Percentiles rank a stretch among this genome's conserved stretches.
These are phyloP conservation scores for Chelon auratus DNA, from an alignment of 2,797 vertebrate species.

Conservation along the genomic window DNA sequence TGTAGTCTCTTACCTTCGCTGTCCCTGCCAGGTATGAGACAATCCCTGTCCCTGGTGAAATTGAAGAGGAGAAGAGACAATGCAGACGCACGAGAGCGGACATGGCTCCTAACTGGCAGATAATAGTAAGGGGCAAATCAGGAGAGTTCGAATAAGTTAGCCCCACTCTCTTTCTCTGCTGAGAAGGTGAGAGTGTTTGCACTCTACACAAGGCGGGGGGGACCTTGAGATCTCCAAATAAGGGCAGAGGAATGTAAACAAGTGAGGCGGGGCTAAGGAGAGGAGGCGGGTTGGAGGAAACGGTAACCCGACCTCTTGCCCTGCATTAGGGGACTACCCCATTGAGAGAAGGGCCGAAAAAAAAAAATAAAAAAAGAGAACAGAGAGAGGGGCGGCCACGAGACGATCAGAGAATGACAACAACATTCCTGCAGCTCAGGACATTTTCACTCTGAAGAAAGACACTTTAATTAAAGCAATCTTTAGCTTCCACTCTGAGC, in stretches of 20 bases:
- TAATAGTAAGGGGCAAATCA: constrained; percentile 61
- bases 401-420: constrained; percentile 77
- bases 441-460: constrained; percentile 74
- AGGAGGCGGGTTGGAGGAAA: constrained; percentile 65
- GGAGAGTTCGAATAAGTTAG: constrained; percentile 56
- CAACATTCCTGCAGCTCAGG: constrained; percentile 82
- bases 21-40: constrained; percentile 52
- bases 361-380: constrained; percentile 24
- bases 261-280: constrained; percentile 79
- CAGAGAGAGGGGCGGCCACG: constrained; percentile 33
- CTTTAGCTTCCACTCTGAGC: constrained; percentile 58
- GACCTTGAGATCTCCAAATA: constrained; percentile 84
- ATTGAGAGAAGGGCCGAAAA: constrained; percentile 29
- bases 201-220: constrained; percentile 67
- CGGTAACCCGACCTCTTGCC: constrained; percentile 85
- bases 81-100: constrained; percentile 2
- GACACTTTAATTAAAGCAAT: constrained; percentile 81
- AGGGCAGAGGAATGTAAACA: constrained; percentile 90
- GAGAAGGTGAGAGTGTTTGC: constrained; percentile 80
- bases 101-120: constrained; percentile 47
- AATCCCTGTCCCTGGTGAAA: constrained; percentile 33
- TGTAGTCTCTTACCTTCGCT: constrained; percentile 69
- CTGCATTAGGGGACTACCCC: constrained; percentile 75
- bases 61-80: constrained; percentile 11
- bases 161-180: constrained; percentile 63